Evolutionary conservation across 1,140 invertebrate species (phyloP), one percentile per base, ranked within the genome.

Genomic region (Ceratina japonica): DNA sequence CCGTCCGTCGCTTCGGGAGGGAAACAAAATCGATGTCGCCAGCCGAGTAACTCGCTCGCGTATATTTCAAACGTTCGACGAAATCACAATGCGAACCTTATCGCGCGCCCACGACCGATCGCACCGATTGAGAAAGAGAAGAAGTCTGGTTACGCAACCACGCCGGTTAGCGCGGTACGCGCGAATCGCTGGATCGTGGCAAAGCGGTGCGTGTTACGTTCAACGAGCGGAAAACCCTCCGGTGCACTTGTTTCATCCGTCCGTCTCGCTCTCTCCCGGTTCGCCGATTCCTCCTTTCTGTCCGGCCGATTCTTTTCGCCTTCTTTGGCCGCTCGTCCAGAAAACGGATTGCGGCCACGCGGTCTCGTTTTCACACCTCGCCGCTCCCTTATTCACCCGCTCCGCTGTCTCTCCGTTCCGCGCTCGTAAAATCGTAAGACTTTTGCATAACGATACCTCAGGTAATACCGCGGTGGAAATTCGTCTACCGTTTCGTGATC

Each of bases 171-270:
- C 86, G 75, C 75, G 61, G 73, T 70, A 80, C 79, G 69, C 83
- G 80, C 78, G 87, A 88, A 85, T 87, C 88, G 77, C 80, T 89
- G 78, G 81, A 89, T 88, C 88, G 88, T 88, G 71, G 86, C 87
- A 82, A 88, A 89, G 79, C 80, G 79, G 82, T 82, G 88, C 80
- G 87, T 89, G 83, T 87, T 89, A 88, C 87, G 86, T 88, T 89
- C 87, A 89, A 89, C 88, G 75, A 89, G 88, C 87, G 87, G 87
- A 89, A 89, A 89, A 89, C 86, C 86, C 84, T 77, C 85, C 37
- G 37, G 70, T 64, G 82, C 70, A 62, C 78, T 79, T 75, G 58
- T 58, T 80, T 82, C 78, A 86, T 85, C 24, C 13, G 49, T 81
- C 64, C n/a, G 2, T 66, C 58, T 10, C 31, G 69, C 64, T 80